Conservation (phyloP, 2,113 vertebrate species). For the Salvator merianae region DNA sequence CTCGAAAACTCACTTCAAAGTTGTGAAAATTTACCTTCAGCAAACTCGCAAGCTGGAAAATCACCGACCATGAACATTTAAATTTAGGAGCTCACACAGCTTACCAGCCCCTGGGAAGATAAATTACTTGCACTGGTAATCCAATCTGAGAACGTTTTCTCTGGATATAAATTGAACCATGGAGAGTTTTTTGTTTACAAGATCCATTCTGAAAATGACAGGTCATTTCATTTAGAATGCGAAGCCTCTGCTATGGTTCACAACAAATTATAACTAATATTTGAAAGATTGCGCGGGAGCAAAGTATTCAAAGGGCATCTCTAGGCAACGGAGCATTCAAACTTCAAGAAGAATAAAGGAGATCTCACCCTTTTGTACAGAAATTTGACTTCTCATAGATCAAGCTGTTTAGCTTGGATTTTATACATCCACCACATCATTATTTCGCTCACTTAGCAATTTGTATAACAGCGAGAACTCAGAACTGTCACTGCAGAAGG, state of each 20-base stretch:
- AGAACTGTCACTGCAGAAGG: not conserved
- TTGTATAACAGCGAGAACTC: not conserved
- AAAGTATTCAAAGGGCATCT: not conserved
- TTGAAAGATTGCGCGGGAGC: not conserved
- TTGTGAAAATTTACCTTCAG: not conserved
- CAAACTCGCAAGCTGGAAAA: slow-evolving; percentile 16
- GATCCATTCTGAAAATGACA: slow-evolving; percentile 32
- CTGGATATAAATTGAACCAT: slow-evolving; percentile 22
- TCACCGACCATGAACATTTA: slow-evolving; percentile 17
- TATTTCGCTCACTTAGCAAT: not conserved
- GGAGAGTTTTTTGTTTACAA: slow-evolving; percentile 17
- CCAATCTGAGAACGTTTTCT: slow-evolving; percentile 14
- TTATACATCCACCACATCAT: not conserved
- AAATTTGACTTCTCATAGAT: not conserved
- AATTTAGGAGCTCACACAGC: slow-evolving; percentile 1
- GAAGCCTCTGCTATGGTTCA: not conserved
- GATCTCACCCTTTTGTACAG: not conserved
- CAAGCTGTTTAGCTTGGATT: not conserved
- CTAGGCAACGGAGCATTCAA: not conserved
- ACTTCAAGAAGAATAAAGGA: not conserved
- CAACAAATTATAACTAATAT: slow-evolving; percentile 18
- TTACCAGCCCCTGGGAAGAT: slow-evolving; percentile 25
- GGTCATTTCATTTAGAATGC: slow-evolving; percentile 29
- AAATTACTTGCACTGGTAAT: slow-evolving; percentile 17
- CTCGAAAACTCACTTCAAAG: not conserved